phyloP scores from a whole-genome alignment of 2,113 vertebrate species.

The Numenius arquata region DNA sequence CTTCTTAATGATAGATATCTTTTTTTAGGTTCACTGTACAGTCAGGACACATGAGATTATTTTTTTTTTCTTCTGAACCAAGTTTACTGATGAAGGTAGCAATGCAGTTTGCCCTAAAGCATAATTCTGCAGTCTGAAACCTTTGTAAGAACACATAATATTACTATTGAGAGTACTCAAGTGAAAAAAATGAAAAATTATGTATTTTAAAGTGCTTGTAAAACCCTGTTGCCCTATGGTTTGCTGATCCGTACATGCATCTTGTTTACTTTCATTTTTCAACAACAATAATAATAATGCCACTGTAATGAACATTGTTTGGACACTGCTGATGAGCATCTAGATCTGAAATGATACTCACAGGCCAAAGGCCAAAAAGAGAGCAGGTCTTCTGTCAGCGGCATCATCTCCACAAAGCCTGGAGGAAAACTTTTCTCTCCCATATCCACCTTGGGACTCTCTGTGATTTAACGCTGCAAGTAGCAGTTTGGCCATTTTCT shows the following conservation, averaged over 20 bases:
- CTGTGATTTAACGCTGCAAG: not conserved
- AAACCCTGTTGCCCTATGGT: not conserved
- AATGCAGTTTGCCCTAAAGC: not conserved
- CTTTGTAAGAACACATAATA: not conserved
- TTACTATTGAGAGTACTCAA: not conserved
- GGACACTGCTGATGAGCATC: not conserved
- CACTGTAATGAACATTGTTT: not conserved
- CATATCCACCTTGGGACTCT: not conserved
- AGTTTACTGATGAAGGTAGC: constrained; percentile 1
- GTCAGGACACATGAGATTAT: not conserved
- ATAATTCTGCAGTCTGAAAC: constrained; percentile 34
- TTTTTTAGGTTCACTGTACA: constrained; percentile 11
- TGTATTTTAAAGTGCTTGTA: not conserved
- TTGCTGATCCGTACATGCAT: not conserved
- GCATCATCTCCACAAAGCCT: not conserved
- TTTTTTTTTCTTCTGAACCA: not conserved
- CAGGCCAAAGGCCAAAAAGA: not conserved
- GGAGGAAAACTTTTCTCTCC: not conserved
- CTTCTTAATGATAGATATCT: not conserved
- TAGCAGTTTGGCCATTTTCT: not conserved
- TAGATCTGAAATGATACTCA: not conserved
- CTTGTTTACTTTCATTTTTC: not conserved
- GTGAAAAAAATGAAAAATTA: not conserved
- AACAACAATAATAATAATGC: not conserved
- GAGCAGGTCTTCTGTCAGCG: not conserved